Evolutionary conservation across 2,113 vertebrate genomes (phyloP).

Genomic region (Scartelaos histophorus): DNA sequence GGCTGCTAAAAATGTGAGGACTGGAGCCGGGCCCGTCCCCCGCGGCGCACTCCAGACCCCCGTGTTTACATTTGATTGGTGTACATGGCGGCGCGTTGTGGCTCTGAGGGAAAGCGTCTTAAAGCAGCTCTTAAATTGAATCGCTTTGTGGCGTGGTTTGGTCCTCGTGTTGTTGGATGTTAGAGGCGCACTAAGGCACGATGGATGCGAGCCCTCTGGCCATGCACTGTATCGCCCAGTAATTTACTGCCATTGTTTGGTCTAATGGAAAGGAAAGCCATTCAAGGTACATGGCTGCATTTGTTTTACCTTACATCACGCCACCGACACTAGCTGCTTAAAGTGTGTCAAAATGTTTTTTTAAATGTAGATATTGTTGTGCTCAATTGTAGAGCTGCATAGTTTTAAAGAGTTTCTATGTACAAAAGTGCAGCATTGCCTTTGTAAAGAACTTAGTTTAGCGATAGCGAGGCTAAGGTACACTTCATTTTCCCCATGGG

Average conservation of each 20-base stretch:
- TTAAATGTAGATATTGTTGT: background rate
- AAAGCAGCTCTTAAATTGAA: constrained; percentile 63
- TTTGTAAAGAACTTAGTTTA: no score
- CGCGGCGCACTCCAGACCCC: constrained; percentile 53
- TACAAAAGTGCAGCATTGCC: no score
- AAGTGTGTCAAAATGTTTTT: background rate
- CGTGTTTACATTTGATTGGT: constrained; percentile 64
- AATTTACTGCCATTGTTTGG: constrained; percentile 40
- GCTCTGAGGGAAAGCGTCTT: constrained; percentile 23
- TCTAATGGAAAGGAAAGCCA: constrained; percentile 27
- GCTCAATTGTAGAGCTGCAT: background rate
- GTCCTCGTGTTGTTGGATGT: constrained; percentile 35
- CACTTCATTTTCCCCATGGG: no score
- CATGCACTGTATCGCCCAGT: constrained; percentile 42
- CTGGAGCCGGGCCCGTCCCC: constrained; percentile 47
- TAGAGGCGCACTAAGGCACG: constrained; percentile 46
- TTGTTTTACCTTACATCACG: constrained; percentile 14
- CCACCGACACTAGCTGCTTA: background rate
- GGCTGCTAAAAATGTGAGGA: constrained; percentile 47
- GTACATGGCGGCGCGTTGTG: constrained; percentile 30
- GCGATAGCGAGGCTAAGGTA: no score
- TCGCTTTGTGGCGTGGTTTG: constrained; percentile 59
- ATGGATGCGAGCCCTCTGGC: constrained; percentile 58
- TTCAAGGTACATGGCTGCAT: background rate
- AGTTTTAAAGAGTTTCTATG: background rate